These are phyloP conservation scores for Orius insidiosus DNA, from an alignment of 1,140 invertebrate species.

Conservation along the genomic window DNA sequence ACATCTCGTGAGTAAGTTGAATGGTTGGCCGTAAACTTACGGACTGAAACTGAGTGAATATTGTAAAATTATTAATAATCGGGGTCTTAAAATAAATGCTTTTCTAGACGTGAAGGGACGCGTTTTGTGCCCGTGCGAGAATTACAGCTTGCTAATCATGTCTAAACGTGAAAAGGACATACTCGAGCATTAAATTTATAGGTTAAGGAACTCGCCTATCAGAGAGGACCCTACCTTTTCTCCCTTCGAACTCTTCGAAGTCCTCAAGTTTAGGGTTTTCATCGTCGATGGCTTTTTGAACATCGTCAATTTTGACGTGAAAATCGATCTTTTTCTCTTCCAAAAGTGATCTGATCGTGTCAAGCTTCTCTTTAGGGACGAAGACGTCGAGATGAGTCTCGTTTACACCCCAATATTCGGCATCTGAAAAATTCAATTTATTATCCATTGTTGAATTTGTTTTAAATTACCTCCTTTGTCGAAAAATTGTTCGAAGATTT, in stretches of 20 bases:
- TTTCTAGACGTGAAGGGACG: not conserved
- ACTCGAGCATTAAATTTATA: no score
- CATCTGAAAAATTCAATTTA: constrained; percentile 14
- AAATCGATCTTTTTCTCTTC: constrained; percentile 28
- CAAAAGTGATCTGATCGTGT: constrained; percentile 20
- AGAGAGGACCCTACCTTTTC: constrained; percentile 38
- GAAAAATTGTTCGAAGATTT: no score
- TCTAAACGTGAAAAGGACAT: no score
- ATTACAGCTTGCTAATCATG: not conserved
- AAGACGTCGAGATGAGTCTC: constrained; percentile 19
- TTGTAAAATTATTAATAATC: no score
- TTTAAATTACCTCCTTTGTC: no score
- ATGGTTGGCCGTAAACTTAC: no score
- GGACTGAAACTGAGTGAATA: not conserved
- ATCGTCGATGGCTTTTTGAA: constrained; percentile 55
- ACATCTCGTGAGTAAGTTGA: no score
- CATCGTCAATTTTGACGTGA: constrained; percentile 48
- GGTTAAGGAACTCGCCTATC: not conserved
- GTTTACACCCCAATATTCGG: constrained; percentile 20
- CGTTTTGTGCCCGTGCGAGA: not conserved
- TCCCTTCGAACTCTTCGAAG: constrained; percentile 43
- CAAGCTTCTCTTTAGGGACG: constrained; percentile 17
- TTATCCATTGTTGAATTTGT: no score
- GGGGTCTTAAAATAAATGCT: not conserved
- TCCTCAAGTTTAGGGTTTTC: constrained; percentile 50